Evolutionary conservation across 2,888 invertebrate species (phyloP), one percentile per base, ranked within the genome.

Genomic region (Onchidella celtica): DNA sequence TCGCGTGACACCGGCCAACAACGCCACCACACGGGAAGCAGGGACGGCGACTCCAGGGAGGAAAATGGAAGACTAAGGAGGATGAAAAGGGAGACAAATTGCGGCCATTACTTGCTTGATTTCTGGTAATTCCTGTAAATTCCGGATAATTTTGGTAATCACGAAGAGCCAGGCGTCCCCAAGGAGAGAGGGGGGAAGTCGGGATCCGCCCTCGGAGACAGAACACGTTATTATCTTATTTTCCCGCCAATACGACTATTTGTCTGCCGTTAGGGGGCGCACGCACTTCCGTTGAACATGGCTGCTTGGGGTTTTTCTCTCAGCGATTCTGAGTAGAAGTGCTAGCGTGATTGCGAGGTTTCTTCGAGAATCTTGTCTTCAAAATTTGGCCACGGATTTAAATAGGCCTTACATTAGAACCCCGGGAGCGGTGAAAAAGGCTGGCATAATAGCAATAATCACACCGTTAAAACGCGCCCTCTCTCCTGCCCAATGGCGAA

Each of bases 61-160:
- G 74, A 66, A 80, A 80, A 73, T 80, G 74, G 74, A 80, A 74
- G 66, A 38, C 74, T 80, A 74, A 80, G 80, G 66, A 68, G 80
- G 80, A 80, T 72, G 80, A 80, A 80, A 80, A 68, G 80, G 80
- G 80, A 80, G 80, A 80, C 80, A 80, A 80, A 80, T 80, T 80
- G 74, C 80, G 36, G 74, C 74, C 80, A 80, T 80, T 80, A 80
- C 80, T 80, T 68, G 80, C 80, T 74, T 80, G 80, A 80, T 80
- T 80, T 80, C 80, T 80, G 80, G 74, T 80, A 80, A 80, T 80
- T 80, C 80, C 80, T 74, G 74, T 68, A 80, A 80, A 80, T 74
- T 80, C 80, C 68, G 66, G 80, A 74, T 80, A 80, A 80, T 80
- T 80, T 74, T 80, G 55, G 74, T 80, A 80, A 80, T 80, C 74